Evolutionary conservation across 2,113 vertebrate species (phyloP).

Genomic region (Rhombomys opimus): DNA sequence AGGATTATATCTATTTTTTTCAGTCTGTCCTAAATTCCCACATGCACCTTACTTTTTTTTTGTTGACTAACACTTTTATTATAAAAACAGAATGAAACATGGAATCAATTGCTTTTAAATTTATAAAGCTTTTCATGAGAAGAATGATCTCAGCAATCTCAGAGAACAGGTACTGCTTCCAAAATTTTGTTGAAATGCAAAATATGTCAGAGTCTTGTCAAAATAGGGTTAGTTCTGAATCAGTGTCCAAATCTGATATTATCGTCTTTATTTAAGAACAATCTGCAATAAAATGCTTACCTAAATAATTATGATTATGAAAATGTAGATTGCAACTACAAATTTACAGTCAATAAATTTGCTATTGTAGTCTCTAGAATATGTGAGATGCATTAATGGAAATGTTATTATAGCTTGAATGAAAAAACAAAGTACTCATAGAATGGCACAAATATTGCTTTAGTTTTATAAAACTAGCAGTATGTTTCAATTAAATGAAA

Average conservation of each 20-base stretch:
- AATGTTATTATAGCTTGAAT: not conserved
- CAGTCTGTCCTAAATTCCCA: not conserved
- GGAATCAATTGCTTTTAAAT: not conserved
- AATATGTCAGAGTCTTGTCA: not conserved
- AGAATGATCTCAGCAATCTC: not conserved
- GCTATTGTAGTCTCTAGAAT: not conserved
- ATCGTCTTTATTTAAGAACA: not conserved
- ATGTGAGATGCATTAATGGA: not conserved
- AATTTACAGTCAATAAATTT: constrained; percentile 1
- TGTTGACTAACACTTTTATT: not conserved
- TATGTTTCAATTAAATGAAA: constrained; percentile 20
- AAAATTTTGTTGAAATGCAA: not conserved
- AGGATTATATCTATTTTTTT: not conserved
- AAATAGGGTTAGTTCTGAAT: not conserved
- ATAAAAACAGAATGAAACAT: not conserved
- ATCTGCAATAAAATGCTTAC: not conserved
- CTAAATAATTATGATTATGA: constrained; percentile 28
- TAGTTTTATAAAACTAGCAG: constrained; percentile 9
- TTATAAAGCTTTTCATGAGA: not conserved
- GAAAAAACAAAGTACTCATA: constrained; percentile 42
- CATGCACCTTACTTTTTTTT: not conserved
- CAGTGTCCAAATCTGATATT: not conserved
- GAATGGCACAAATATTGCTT: not conserved
- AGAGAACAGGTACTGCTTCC: not conserved
- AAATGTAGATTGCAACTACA: not conserved